Evolutionary conservation across 2,888 invertebrate species (phyloP), one percentile per base, ranked within the genome.

Genomic region (Hydrotaea diabolus): DNA sequence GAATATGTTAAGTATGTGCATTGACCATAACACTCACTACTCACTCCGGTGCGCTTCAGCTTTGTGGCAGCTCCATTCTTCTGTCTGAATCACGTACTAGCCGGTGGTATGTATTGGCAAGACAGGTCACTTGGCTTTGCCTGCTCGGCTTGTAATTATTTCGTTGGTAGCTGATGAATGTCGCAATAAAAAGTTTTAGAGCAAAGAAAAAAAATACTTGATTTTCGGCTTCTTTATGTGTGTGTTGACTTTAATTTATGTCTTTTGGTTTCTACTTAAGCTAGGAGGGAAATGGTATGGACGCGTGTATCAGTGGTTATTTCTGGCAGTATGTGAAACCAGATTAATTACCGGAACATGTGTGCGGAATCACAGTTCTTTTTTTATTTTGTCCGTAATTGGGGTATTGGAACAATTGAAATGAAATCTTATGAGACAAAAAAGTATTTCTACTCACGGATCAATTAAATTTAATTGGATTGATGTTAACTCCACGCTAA

Each of bases 291-390:
- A 59, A 59, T 15, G 59, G 26, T 4, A 59, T 15, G 15, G 13
- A 59, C 8, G 13, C 77, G 0, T n/a, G n/a, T 15, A 49, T 3
- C 3, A 31, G 31, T 31, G 7, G 31, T 31, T 31, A 31, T 31
- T 31, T 31, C 31, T 2, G 49, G 1, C 49, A 2, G 15, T 26
- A 81, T 85, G 76, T 81, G 84, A 84, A 84, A 84, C 79, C 21
- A 66, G 84, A 76, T 81, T 85, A 85, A 85, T 85, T 85, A 69
- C 78, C 84, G 81, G 78, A 85, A 85, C 81, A 79, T 81, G 66
- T 78, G 23, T 46, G 74, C n/a, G 46, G 77, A 26, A 53, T 71
- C 49, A 19, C 43, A 39, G 57, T 66, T 55, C 1, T n/a, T 15
- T 49, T 49, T n/a, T 57, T 17, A 4, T 9, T 31, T 26, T 46